phyloP scores from a whole-genome alignment of 1,140 invertebrate genomes.

The Trinorchestia longiramus region DNA sequence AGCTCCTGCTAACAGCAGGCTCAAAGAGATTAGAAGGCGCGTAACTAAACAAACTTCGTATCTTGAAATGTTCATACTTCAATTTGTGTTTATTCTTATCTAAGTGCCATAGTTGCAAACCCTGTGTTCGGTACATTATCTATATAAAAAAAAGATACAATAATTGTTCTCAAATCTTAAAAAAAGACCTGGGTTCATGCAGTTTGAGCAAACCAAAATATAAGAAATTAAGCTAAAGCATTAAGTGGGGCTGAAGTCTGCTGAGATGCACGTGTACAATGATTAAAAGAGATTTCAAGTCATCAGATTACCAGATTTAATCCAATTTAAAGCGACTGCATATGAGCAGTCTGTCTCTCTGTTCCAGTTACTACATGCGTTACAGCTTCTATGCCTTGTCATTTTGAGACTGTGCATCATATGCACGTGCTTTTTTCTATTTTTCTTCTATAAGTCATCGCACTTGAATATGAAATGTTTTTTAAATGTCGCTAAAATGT shows the following conservation, averaged over 20 bases:
- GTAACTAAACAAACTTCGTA: background rate
- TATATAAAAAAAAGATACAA: background rate
- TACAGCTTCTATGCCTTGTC: background rate
- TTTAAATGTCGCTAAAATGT: no score
- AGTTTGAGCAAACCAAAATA: no score
- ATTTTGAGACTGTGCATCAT: no score
- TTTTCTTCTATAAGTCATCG: no score
- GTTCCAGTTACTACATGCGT: background rate
- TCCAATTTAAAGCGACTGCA: background rate
- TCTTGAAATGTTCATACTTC: background rate
- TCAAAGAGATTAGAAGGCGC: background rate
- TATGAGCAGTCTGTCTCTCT: background rate
- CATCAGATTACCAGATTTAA: background rate
- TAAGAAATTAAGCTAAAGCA: background rate
- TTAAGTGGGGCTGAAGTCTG: background rate
- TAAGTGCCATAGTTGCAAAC: background rate
- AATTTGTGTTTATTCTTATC: background rate
- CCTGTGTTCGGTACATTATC: background rate
- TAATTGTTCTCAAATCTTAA: background rate
- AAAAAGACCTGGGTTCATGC: background rate
- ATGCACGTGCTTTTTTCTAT: no score
- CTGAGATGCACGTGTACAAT: background rate
- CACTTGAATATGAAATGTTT: no score
- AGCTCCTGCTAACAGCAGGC: background rate
- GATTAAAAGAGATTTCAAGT: background rate